Evolutionary conservation across 1,140 invertebrate genomes (phyloP).

Genomic region (Drosophila baimaii): DNA sequence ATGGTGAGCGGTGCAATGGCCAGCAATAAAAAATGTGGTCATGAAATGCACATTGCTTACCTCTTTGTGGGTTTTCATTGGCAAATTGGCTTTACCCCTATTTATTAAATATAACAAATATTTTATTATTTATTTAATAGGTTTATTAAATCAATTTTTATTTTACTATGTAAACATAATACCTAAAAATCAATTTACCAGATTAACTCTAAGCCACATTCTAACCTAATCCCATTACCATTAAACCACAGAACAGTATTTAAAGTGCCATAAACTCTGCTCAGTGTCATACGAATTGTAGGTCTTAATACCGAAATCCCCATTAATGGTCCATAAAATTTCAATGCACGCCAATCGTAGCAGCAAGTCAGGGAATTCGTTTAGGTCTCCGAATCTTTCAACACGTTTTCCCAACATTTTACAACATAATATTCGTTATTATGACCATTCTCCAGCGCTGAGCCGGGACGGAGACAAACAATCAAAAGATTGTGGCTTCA

Average conservation of each 20-base stretch:
- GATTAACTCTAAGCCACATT: neutral
- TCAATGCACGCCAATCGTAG: conserved; percentile 42
- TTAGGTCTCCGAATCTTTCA: conserved; percentile 58
- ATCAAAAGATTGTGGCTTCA: conserved; percentile 72
- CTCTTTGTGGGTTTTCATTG: conserved; percentile 20
- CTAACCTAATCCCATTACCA: conserved; percentile 23
- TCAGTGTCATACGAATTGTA: conserved; percentile 5
- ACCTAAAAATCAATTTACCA: neutral
- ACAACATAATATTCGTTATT: conserved; percentile 75
- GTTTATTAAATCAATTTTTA: neutral
- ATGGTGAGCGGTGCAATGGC: conserved; percentile 31
- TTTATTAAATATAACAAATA: neutral
- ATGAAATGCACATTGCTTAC: conserved; percentile 59
- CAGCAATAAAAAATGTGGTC: conserved; percentile 38
- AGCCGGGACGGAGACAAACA: conserved; percentile 58
- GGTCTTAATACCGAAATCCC: conserved; percentile 11
- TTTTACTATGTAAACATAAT: neutral
- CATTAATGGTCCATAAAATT: conserved; percentile 55
- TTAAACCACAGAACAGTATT: conserved; percentile 9
- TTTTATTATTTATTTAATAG: neutral
- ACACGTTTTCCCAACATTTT: conserved; percentile 73
- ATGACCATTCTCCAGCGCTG: conserved; percentile 23
- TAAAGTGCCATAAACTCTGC: conserved; percentile 8
- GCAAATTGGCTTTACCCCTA: neutral
- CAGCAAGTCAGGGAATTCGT: conserved; percentile 49